These are phyloP conservation scores for Chloroclysta siterata DNA, from an alignment of 2,888 invertebrate genomes.

Conservation along the genomic window DNA sequence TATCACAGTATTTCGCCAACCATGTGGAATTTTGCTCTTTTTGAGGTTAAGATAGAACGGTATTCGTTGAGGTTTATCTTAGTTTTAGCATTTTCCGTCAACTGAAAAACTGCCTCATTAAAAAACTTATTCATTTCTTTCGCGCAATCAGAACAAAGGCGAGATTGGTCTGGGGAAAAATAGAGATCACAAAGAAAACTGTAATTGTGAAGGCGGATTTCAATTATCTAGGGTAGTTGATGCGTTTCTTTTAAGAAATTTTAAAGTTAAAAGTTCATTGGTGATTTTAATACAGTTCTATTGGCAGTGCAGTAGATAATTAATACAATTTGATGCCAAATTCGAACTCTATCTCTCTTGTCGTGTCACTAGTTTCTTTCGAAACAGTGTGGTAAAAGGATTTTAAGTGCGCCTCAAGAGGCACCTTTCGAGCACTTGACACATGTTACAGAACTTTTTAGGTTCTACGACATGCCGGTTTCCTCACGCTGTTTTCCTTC, in stretches of 20 bases:
- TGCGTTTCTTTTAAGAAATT: constrained; percentile 5
- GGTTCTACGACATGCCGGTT: too few relatives aligned
- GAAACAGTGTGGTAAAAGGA: too few relatives aligned
- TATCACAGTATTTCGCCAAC: constrained; percentile 48
- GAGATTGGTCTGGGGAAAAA: constrained; percentile 11
- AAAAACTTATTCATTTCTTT: constrained; percentile 18
- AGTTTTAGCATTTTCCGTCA: constrained; percentile 1
- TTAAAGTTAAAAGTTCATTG: neutral
- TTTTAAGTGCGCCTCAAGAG: too few relatives aligned
- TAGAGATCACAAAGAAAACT: constrained; percentile 15
- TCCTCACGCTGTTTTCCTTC: too few relatives aligned
- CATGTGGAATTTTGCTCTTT: constrained; percentile 45
- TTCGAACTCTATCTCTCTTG: too few relatives aligned
- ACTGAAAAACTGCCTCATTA: constrained; percentile 16
- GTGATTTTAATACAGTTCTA: neutral
- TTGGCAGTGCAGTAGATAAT: neutral
- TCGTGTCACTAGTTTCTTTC: too few relatives aligned
- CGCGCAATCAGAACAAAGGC: constrained; percentile 10
- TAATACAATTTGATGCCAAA: too few relatives aligned
- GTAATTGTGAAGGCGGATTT: constrained; percentile 12
- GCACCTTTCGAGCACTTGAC: too few relatives aligned
- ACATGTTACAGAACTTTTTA: too few relatives aligned
- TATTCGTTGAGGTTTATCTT: constrained; percentile 26
- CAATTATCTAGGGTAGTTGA: constrained; percentile 15
- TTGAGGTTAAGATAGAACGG: constrained; percentile 35